These are phyloP conservation scores for Atherinosoma microstoma DNA, from an alignment of 2,797 vertebrate species.

Conservation along the genomic window DNA sequence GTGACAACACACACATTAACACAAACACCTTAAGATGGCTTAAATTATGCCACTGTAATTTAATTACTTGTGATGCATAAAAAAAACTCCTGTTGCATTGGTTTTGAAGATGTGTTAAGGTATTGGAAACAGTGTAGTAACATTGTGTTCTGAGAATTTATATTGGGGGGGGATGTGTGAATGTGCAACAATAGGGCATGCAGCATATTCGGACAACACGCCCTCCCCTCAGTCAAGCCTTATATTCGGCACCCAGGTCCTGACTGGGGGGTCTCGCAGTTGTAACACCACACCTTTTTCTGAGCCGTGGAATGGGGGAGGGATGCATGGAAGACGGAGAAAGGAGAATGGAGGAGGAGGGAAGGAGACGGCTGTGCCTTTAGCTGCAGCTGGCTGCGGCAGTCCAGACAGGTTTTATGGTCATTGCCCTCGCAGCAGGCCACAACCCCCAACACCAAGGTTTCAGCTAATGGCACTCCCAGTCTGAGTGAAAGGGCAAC, in stretches of 20 bases:
- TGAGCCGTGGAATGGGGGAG: conserved; percentile 73
- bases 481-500: conserved; percentile 80
- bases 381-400: conserved; percentile 78
- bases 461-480: conserved; percentile 81
- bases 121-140: not conserved
- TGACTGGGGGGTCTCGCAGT: conserved; percentile 76
- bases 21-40: conserved; percentile 14
- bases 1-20: conserved; percentile 40
- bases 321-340: conserved; percentile 49
- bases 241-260: conserved; percentile 61
- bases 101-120: not conserved
- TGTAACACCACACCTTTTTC: conserved; percentile 75
- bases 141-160: not conserved
- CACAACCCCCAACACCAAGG: conserved; percentile 86
- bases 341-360: conserved; percentile 48
- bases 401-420: conserved; percentile 85
- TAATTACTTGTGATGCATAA: conserved; percentile 4
- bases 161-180: conserved; percentile 11
- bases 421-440: conserved; percentile 79
- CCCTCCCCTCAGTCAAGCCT: conserved; percentile 39
- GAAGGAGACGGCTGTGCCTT: conserved; percentile 58
- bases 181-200: not conserved
- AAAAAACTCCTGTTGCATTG: conserved; percentile 1
- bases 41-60: conserved; percentile 14
- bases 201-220: conserved; percentile 52